phyloP scores from a whole-genome alignment of 2,888 invertebrate species.

The Pristionchus japonicus region DNA sequence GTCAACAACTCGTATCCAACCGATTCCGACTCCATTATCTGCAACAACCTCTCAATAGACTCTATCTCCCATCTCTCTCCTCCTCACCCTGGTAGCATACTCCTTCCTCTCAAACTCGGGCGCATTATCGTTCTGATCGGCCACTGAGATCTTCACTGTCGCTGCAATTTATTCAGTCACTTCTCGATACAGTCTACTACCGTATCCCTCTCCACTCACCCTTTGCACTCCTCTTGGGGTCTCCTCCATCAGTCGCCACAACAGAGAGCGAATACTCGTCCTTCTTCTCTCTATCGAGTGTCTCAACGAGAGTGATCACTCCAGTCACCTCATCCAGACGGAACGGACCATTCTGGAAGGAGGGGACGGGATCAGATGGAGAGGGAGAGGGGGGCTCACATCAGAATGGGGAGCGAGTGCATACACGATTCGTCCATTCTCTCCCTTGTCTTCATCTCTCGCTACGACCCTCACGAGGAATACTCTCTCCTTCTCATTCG shows the following conservation, averaged over 20 bases:
- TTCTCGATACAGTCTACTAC: not conserved
- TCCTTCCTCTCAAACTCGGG: constrained; percentile 72
- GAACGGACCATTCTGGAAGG: constrained; percentile 78
- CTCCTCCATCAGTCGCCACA: constrained; percentile 82
- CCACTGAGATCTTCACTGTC: constrained; percentile 55
- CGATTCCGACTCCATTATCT: constrained; percentile 60
- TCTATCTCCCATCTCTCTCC: not conserved
- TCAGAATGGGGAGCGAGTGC: constrained; percentile 44
- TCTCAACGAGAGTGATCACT: constrained; percentile 88
- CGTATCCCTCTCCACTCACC: constrained; percentile 37
- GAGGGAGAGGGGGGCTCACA: not conserved
- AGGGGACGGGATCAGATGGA: no score
- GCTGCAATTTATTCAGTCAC: constrained; percentile 50
- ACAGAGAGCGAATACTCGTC: constrained; percentile 68
- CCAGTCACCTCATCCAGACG: constrained; percentile 89
- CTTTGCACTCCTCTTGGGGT: constrained; percentile 64
- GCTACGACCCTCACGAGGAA: constrained; percentile 64
- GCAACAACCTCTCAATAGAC: not conserved
- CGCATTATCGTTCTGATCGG: constrained; percentile 77
- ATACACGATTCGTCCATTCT: constrained; percentile 51
- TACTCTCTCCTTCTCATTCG: constrained; percentile 52
- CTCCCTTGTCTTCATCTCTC: constrained; percentile 58
- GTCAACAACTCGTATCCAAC: constrained; percentile 61
- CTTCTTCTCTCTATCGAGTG: constrained; percentile 89
- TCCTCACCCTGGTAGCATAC: constrained; percentile 55